A percentile compares a stretch with the other conserved stretches of the same genome.
Evolutionary conservation across 2,113 vertebrate genomes (phyloP).

Genomic region (Formicarius rufipectus): DNA sequence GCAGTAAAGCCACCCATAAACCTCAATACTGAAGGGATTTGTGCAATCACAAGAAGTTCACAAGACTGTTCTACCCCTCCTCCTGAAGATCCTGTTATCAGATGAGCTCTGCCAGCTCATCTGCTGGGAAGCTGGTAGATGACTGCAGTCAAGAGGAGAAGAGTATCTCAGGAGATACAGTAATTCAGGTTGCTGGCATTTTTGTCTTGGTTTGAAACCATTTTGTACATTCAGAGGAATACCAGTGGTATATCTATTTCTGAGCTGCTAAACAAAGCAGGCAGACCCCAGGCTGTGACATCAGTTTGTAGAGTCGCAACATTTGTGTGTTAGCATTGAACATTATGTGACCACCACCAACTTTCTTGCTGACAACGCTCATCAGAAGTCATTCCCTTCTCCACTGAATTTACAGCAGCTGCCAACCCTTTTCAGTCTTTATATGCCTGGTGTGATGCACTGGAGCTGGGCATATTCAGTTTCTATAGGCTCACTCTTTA

Average conservation of each 20-base stretch:
- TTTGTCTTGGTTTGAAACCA: background rate
- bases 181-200: background rate
- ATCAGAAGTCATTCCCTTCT: background rate
- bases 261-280: background rate
- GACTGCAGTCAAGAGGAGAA: background rate
- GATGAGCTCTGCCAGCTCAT: background rate
- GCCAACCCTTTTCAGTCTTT: background rate
- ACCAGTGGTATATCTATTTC: background rate
- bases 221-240: background rate
- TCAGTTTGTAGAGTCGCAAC: background rate
- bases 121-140: background rate
- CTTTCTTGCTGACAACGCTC: too few relatives aligned
- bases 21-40: background rate
- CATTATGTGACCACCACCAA: too few relatives aligned
- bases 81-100: background rate
- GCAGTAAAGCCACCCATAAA: background rate
- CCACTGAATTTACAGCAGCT: background rate
- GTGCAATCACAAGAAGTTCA: background rate
- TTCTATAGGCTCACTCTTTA: background rate
- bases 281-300: background rate
- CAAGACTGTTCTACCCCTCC: background rate
- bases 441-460: background rate
- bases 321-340: background rate
- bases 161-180: background rate
- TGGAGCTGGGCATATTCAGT: background rate